phyloP scores from a whole-genome alignment of 1,140 invertebrate genomes.

The Bradynema listronoti region DNA sequence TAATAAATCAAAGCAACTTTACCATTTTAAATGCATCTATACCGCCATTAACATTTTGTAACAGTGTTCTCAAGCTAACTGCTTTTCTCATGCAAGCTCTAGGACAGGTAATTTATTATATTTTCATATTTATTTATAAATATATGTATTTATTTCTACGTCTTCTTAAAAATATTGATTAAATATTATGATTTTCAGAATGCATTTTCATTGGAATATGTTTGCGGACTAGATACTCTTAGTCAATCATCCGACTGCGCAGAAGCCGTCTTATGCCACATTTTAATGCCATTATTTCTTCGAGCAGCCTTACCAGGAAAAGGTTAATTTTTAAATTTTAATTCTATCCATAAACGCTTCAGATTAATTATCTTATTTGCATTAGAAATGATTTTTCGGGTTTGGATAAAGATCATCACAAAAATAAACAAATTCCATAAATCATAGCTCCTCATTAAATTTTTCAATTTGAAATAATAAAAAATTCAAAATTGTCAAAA shows the following conservation, averaged over 20 bases:
- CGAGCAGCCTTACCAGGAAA: constrained; percentile 79
- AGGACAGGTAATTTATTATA: constrained; percentile 64
- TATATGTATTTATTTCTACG: not conserved
- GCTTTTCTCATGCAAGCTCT: constrained; percentile 84
- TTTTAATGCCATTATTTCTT: constrained; percentile 88
- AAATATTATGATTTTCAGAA: constrained; percentile 29
- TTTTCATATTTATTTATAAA: not conserved
- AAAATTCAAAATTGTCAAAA: no score
- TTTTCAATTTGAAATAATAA: no score
- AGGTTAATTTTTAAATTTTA: constrained; percentile 63
- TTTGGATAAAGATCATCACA: no score
- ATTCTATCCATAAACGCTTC: constrained; percentile 4
- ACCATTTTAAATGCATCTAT: constrained; percentile 62
- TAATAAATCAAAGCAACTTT: constrained; percentile 61
- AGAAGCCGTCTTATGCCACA: constrained; percentile 87
- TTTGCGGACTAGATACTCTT: constrained; percentile 77
- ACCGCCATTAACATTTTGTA: constrained; percentile 74
- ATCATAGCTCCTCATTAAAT: no score
- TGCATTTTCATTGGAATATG: constrained; percentile 73
- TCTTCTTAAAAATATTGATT: constrained; percentile 4
- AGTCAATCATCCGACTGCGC: constrained; percentile 83
- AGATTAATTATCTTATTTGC: constrained; percentile 15
- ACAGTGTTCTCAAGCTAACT: constrained; percentile 84
- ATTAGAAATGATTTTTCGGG: no score
- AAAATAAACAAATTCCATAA: no score